phyloP scores from a whole-genome alignment of 2,888 invertebrate genomes.

The Cetonia aurata region DNA sequence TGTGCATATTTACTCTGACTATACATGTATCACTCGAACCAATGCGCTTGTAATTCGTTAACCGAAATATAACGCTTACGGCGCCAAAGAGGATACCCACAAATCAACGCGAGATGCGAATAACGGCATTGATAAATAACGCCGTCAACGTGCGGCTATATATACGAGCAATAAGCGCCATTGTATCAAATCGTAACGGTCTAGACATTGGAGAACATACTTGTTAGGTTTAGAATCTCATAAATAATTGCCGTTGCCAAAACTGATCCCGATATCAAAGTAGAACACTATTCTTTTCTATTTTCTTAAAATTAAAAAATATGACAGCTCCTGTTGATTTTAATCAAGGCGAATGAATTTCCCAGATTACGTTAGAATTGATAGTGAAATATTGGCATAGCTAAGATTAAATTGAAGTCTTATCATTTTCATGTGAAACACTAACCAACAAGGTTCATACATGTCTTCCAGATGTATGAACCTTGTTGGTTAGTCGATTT shows the following conservation, averaged over 20 bases:
- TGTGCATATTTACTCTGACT: no score
- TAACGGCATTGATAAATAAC: slow-evolving; percentile 27
- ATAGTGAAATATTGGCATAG: no score
- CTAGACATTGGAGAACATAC: background rate
- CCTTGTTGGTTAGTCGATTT: no score
- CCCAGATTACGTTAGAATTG: no score
- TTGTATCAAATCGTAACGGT: slow-evolving; percentile 25
- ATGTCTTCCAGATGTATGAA: no score
- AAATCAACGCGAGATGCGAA: slow-evolving; percentile 22
- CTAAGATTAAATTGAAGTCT: no score
- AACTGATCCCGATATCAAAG: slow-evolving; percentile 14
- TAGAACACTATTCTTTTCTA: background rate
- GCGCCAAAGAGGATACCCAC: slow-evolving; percentile 29
- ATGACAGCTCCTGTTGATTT: no score
- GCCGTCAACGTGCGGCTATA: slow-evolving; percentile 18
- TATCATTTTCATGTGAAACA: no score
- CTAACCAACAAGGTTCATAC: no score
- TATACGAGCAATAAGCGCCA: slow-evolving; percentile 18
- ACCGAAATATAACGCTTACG: slow-evolving; percentile 22
- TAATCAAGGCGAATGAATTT: no score
- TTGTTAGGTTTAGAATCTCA: slow-evolving; percentile 18
- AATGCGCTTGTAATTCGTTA: slow-evolving; percentile 13
- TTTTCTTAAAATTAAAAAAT: background rate
- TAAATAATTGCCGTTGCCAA: slow-evolving; percentile 17
- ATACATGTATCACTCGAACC: background rate